These are phyloP conservation scores for fruit fly (Drosophila melanogaster) DNA, from an alignment of 1,140 invertebrate species.

Conservation along the genomic window Release_6_plus_ISO1_MT NT_037436.4:15819001-15819500, in stretches of 20 bases:
- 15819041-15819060: constrained; percentile 34
- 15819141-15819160: constrained; percentile 26
- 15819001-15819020: constrained; percentile 9
- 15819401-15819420: constrained; percentile 36
- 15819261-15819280: constrained; percentile 6
- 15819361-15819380: constrained; percentile 31
- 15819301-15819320: constrained; percentile 22
- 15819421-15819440: constrained; percentile 21
- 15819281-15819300: constrained; percentile 19
- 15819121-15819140: constrained; percentile 14
- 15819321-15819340: constrained; percentile 29
- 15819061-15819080: constrained; percentile 7
- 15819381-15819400: constrained; percentile 42
- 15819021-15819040: constrained; percentile 9
- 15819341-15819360: constrained; percentile 18
- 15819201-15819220: background rate
- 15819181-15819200: constrained; percentile 11
- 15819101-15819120: constrained; percentile 16
- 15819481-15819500: background rate
- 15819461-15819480: constrained; percentile 8
- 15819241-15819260: background rate
- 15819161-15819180: constrained; percentile 10
- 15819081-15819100: constrained; percentile 17
- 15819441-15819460: constrained; percentile 32
- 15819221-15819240: background rate